Evolutionary conservation across 2,888 invertebrate genomes (phyloP).

Genomic region (Caenorhabditis wallacei): DNA sequence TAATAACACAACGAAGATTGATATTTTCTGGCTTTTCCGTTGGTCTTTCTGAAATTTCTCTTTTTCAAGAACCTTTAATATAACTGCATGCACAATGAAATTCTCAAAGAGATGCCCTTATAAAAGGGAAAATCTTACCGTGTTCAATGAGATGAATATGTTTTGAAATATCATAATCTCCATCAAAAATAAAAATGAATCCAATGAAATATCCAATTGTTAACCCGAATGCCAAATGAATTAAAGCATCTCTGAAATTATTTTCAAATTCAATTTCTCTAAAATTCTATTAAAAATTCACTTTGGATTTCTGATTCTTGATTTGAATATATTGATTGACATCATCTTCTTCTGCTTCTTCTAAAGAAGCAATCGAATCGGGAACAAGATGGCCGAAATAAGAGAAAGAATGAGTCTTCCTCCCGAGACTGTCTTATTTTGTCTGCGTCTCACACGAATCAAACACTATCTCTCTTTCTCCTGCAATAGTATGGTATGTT

Average conservation of each 20-base stretch:
- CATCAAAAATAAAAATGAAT: slow-evolving; percentile 29
- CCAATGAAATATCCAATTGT: slow-evolving; percentile 55
- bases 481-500: slow-evolving; percentile 6
- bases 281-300: not conserved
- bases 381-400: slow-evolving; percentile 8
- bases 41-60: slow-evolving; percentile 20
- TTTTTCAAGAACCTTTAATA: not conserved
- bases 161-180: slow-evolving; percentile 45
- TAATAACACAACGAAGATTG: slow-evolving; percentile 56
- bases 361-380: slow-evolving; percentile 21
- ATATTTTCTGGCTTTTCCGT: slow-evolving; percentile 2
- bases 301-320: slow-evolving; percentile 43
- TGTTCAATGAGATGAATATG: slow-evolving; percentile 48
- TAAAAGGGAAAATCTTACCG: slow-evolving; percentile 7
- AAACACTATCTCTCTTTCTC: slow-evolving; percentile 23
- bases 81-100: not conserved
- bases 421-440: slow-evolving; percentile 34
- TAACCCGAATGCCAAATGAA: slow-evolving; percentile 45
- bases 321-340: slow-evolving; percentile 48
- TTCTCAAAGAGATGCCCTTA: not conserved
- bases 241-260: slow-evolving; percentile 51
- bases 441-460: slow-evolving; percentile 44
- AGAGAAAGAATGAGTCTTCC: slow-evolving; percentile 16
- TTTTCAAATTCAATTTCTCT: no score
- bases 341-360: slow-evolving; percentile 10